These are phyloP conservation scores for Chlorops oryzae DNA, from an alignment of 1,140 invertebrate species.

Conservation along the genomic window DNA sequence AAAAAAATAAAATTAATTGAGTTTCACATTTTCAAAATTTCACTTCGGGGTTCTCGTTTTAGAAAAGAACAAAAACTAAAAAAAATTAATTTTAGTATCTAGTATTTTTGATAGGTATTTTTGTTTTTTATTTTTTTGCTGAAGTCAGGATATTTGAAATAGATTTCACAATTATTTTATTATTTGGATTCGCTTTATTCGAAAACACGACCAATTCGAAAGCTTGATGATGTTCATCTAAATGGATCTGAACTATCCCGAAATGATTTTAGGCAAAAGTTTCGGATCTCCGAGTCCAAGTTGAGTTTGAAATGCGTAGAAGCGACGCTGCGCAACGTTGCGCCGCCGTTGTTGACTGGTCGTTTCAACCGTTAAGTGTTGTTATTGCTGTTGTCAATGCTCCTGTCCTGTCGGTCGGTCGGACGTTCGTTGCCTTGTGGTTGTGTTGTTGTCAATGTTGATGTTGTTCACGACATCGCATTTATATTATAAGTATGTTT, in stretches of 20 bases:
- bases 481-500: no score
- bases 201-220: conserved; percentile 46
- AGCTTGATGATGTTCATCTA: conserved; percentile 49
- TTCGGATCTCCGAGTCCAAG: conserved; percentile 28
- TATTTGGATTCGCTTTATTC: no score
- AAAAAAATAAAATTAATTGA: no score
- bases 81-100: conserved; percentile 6
- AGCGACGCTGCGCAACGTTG: neutral
- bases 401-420: neutral
- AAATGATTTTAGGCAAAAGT: conserved; percentile 45
- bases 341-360: neutral
- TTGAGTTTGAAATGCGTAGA: neutral
- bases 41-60: no score
- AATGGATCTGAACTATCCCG: conserved; percentile 47
- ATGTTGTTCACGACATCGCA: conserved; percentile 15
- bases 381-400: conserved; percentile 3
- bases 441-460: conserved; percentile 18
- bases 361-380: neutral
- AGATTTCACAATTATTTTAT: no score
- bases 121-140: no score
- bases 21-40: no score
- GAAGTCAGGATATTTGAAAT: no score
- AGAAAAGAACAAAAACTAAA: conserved; percentile 33
- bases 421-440: conserved; percentile 11
- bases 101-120: neutral